These are phyloP conservation scores for Brachyrhaphis roseni DNA, from an alignment of 2,797 vertebrate genomes.

Conservation along the genomic window DNA sequence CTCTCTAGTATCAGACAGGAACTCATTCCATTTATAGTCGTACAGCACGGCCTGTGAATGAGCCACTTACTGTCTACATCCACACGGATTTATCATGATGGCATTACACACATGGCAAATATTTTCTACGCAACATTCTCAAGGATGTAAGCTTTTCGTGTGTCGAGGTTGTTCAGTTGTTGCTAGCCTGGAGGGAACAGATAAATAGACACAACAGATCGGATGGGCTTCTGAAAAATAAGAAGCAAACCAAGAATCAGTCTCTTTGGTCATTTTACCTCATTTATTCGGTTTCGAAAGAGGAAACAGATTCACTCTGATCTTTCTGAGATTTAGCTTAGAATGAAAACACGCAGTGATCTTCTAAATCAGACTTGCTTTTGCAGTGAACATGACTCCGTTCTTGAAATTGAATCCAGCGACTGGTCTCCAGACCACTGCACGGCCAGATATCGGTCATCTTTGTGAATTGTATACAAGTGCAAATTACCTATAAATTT, in stretches of 20 bases:
- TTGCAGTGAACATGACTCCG: constrained; percentile 4
- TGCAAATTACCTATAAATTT: constrained; percentile 46
- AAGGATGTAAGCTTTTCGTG: constrained; percentile 52
- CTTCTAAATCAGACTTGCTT: constrained; percentile 20
- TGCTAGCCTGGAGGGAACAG: constrained; percentile 53
- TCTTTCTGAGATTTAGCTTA: constrained; percentile 20
- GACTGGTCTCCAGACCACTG: constrained; percentile 53
- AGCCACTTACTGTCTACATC: constrained; percentile 39
- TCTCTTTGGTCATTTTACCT: constrained; percentile 70
- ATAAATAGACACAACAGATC: constrained; percentile 66
- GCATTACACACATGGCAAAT: constrained; percentile 68
- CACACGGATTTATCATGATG: constrained; percentile 52
- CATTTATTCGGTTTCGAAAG: constrained; percentile 47
- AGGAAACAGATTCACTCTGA: constrained; percentile 37
- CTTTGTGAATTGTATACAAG: constrained; percentile 49
- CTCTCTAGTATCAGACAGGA: constrained; percentile 47
- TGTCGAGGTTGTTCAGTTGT: constrained; percentile 52
- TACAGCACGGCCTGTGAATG: constrained; percentile 45
- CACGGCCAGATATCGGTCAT: constrained; percentile 45
- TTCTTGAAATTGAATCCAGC: not conserved
- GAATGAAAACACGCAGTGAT: constrained; percentile 47
- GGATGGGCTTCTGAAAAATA: constrained; percentile 85
- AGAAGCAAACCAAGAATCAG: constrained; percentile 81
- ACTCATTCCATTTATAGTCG: constrained; percentile 46
- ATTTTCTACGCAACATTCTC: constrained; percentile 72